Conservation (phyloP, 2,888 invertebrate species). For the Leucozona laternaria region DNA sequence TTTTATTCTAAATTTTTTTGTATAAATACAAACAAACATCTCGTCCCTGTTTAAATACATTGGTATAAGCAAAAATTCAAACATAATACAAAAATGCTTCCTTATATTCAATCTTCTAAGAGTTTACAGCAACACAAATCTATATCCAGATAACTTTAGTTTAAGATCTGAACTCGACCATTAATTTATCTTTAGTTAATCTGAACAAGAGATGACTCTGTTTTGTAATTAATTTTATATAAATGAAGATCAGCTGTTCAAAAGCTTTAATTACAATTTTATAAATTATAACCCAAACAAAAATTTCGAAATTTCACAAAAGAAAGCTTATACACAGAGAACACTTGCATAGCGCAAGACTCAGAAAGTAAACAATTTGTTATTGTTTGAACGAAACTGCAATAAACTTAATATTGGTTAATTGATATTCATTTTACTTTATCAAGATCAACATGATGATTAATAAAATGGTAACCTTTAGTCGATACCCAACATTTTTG, state of each 20-base stretch:
- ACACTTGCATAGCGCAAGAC: constrained; percentile 44
- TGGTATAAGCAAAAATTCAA: too few relatives aligned
- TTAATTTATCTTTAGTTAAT: too few relatives aligned
- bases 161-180: too few relatives aligned
- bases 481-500: not conserved
- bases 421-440: constrained; percentile 10
- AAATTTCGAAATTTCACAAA: not conserved
- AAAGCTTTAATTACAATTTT: constrained; percentile 16
- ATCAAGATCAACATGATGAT: constrained; percentile 37
- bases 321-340: constrained; percentile 54
- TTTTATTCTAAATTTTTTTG: too few relatives aligned
- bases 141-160: too few relatives aligned
- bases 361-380: constrained; percentile 60
- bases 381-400: constrained; percentile 8
- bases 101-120: too few relatives aligned
- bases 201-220: too few relatives aligned
- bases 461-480: constrained; percentile 6
- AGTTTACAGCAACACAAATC: too few relatives aligned
- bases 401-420: constrained; percentile 6
- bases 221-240: too few relatives aligned
- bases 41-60: too few relatives aligned
- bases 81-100: too few relatives aligned
- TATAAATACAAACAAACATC: too few relatives aligned
- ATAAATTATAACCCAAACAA: not conserved
- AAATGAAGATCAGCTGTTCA: constrained; percentile 43